Percentiles rank a stretch among this genome's conserved stretches.
Evolutionary conservation across 1,140 invertebrate genomes (phyloP).

Genomic region (Lutraria rhynchaena): DNA sequence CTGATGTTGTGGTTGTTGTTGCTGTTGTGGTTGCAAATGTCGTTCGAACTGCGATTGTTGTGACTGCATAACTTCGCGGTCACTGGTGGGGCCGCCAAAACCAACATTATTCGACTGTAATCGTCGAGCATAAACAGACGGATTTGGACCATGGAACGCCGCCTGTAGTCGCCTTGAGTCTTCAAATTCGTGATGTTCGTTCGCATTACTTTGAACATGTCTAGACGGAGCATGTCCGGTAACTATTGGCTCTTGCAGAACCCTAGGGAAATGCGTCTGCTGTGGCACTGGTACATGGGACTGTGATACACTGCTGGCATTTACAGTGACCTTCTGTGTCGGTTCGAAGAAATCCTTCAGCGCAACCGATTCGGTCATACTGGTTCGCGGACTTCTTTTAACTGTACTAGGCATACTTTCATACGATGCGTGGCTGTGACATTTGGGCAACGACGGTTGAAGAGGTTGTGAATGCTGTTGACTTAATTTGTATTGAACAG

Average conservation of each 20-base stretch:
- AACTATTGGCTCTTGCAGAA: not conserved
- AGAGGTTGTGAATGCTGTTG: not conserved
- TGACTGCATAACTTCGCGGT: conserved; percentile 32
- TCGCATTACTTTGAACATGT: not conserved
- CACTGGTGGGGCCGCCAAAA: not conserved
- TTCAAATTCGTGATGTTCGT: not conserved
- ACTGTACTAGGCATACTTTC: not conserved
- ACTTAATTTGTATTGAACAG: not conserved
- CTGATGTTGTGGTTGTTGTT: not conserved
- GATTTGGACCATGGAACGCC: not conserved
- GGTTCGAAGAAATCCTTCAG: conserved; percentile 55
- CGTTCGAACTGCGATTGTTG: conserved; percentile 3
- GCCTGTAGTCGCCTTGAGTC: not conserved
- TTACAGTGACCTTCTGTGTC: conserved; percentile 51
- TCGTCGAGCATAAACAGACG: not conserved
- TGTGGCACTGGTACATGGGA: not conserved
- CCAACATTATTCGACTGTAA: not conserved
- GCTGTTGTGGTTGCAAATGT: not conserved
- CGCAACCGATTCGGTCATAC: conserved; percentile 48
- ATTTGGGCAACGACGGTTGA: not conserved
- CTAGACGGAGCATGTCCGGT: not conserved
- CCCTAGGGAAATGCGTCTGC: not conserved
- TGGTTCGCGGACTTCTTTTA: conserved; percentile 13
- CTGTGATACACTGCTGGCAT: not conserved
- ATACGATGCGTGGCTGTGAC: not conserved